These are phyloP conservation scores for Zaprionus vittiger DNA, from an alignment of 1,140 invertebrate species.

Conservation along the genomic window DNA sequence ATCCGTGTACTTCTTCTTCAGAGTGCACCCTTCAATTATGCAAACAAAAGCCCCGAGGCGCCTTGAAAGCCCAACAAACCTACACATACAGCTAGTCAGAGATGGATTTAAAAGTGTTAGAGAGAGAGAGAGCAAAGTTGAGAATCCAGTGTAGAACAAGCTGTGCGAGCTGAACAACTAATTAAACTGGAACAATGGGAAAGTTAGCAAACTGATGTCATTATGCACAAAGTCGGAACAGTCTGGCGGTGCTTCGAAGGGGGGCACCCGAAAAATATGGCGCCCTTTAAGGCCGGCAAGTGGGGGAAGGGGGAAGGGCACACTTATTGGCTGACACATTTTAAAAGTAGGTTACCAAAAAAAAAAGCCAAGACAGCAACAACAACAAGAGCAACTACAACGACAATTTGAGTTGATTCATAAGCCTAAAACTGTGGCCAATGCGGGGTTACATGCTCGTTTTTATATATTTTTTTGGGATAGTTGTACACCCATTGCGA, in stretches of 20 bases:
- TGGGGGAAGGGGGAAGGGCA: neutral
- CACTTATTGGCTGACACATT: constrained; percentile 57
- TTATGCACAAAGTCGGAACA: constrained; percentile 51
- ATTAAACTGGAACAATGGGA: constrained; percentile 77
- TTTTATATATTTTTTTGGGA: constrained; percentile 16
- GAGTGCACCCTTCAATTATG: constrained; percentile 50
- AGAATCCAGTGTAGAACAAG: constrained; percentile 28
- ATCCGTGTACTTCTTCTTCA: constrained; percentile 8
- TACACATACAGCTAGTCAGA: constrained; percentile 22
- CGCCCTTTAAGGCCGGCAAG: constrained; percentile 17
- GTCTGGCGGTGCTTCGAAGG: constrained; percentile 21
- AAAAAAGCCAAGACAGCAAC: neutral
- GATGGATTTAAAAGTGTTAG: neutral
- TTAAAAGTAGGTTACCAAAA: constrained; percentile 58
- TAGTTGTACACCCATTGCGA: constrained; percentile 44
- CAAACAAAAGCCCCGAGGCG: constrained; percentile 38
- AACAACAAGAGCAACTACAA: neutral
- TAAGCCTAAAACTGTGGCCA: constrained; percentile 77
- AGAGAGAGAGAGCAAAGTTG: constrained; percentile 21
- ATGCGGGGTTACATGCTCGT: constrained; percentile 40
- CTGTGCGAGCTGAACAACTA: constrained; percentile 63
- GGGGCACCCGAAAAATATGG: constrained; percentile 28
- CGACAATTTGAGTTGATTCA: constrained; percentile 60
- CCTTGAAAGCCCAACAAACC: constrained; percentile 33
- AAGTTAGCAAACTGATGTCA: constrained; percentile 78